Evolutionary conservation across 2,113 vertebrate genomes (phyloP), one percentile per base, ranked within the genome.

Genomic region (Muntiacus reevesi): DNA sequence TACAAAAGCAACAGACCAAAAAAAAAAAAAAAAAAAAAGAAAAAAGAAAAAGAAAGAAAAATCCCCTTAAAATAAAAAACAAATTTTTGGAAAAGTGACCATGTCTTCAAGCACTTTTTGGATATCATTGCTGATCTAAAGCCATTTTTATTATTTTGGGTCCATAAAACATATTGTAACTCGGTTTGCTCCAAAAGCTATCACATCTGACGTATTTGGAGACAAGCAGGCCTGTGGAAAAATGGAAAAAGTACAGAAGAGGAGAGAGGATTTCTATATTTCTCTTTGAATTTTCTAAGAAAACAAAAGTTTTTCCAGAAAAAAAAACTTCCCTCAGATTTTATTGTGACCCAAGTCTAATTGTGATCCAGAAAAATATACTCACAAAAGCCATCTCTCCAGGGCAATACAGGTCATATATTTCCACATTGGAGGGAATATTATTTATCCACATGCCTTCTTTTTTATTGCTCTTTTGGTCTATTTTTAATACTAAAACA

Each of bases 261-360:
- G 28, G 60, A 96, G 59, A 90, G 28, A 88, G 64, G 27, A 90
- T 97, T 88, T 67, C 59, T 84, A 55, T 85, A 88, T 96, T 95
- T 95, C 86, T 28, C 33, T 25, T 91, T 71, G 76, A 94, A 59
- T 93, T 98, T 97, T 97, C 78, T 88, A 87, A 97, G 94, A 96
- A 95, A 96, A 96, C 19, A 89, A 54, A 97, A 91, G 52, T n/a
- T 85, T 62, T 95, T 95, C 89, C 50, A 87, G 88, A 78, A 93
- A 88, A 92, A 33, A 84, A 71, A 28, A 36, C 3, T 6, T 30
- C 30, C 11, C 76, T 45, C 25, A 91, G 64, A 64, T 87, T 85
- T 91, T 40, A n/a, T n/a, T 52, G 33, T 43, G 36, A 82, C 11
- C 91, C 57, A 74, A 55, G 43, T 85, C 36, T 95, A 78, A 83